Evolutionary conservation across 2,113 vertebrate genomes (phyloP), one percentile per base, ranked within the genome.

Genomic region (Rostratula benghalensis): DNA sequence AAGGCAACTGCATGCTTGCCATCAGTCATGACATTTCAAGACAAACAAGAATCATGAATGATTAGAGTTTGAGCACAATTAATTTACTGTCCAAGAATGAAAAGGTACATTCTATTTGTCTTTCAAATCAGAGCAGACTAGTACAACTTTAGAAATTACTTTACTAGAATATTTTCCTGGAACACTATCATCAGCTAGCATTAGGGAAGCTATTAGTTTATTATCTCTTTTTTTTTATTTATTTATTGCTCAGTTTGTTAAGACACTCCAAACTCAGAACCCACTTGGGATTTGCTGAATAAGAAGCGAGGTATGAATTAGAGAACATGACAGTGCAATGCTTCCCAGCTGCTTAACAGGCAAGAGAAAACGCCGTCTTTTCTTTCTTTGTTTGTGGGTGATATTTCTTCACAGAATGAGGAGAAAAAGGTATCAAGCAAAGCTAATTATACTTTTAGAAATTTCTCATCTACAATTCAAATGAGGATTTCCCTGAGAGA

Each of bases 371-470:
- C 0, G 0, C 69, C 15, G 11, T 83, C 37, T 61, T 85, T 67
- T 22, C 43, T 94, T 64, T 85, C 35, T 37, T 50, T 84, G 37
- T 70, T 91, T 87, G 46, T 84, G 61, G 45, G 30, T 85, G 56
- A 81, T 73, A 82, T 43, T 94, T 95, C 67, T 95, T 88, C 48
- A 73, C 33, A 78, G 53, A 89, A 63, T 41, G 28, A 86, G 27
- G 17, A 78, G 39, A 59, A 91, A 93, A 81, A 94, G 30, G 73
- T 83, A 97, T 68, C 79, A 83, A 82, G 76, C 9, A 77, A 96
- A 93, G 56, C 85, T 97, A 97, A 96, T 97, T 96, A 94, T 93
- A 92, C 89, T 95, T 95, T 95, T 71, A 96, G 95, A 94, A 96
- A 68, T 79, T 96, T 91, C 83, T 85, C 48, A 93, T 97, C 59